Conservation (phyloP, 1,140 invertebrate genomes). For the Hydropsyche tenuis region DNA sequence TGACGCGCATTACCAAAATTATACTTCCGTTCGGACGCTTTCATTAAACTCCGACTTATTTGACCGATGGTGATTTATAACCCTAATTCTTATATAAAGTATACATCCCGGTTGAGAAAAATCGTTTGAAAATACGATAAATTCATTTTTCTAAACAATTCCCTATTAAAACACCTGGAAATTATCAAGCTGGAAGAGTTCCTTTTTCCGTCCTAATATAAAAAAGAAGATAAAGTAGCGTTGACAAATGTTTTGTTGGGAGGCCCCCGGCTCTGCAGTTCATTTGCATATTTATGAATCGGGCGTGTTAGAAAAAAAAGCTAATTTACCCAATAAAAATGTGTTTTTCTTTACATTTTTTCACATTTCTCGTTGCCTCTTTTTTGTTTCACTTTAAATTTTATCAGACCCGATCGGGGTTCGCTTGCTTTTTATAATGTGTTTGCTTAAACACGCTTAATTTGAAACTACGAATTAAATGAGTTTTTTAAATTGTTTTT, state of each 20-base stretch:
- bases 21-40: constrained; percentile 6
- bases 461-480: too few species aligned
- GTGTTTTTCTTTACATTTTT: background rate
- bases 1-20: constrained; percentile 11
- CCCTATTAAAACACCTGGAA: constrained; percentile 3
- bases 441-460: too few species aligned
- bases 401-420: too few species aligned
- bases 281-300: constrained; percentile 22
- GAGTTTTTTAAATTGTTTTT: too few species aligned
- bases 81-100: background rate
- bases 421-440: too few species aligned
- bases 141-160: background rate
- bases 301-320: background rate
- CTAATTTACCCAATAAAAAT: constrained; percentile 5
- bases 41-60: constrained; percentile 3
- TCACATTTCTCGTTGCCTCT: too few species aligned
- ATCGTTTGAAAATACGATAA: too few species aligned
- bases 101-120: background rate
- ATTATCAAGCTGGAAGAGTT: too few species aligned
- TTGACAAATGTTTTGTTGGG: too few species aligned
- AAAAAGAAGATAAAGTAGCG: too few species aligned
- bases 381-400: too few species aligned
- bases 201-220: too few species aligned
- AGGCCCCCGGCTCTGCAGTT: background rate
- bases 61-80: constrained; percentile 9